Evolutionary conservation across 2,888 invertebrate genomes (phyloP), one percentile per base, ranked within the genome.

Genomic region (Agonum fuliginosum): DNA sequence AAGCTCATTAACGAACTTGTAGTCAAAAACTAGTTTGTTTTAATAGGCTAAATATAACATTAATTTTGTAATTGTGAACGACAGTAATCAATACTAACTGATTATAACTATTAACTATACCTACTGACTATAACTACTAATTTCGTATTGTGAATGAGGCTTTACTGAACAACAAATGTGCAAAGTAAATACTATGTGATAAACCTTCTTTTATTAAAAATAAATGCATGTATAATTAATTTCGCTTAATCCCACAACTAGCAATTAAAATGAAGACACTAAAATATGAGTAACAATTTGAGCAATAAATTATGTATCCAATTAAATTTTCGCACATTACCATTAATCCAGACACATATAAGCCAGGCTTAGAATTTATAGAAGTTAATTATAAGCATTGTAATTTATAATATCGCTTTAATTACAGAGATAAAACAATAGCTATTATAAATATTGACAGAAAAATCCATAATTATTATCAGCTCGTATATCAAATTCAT

Each of bases 391-490:
- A 54, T 24, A 54, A 24, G 54, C 24, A 6, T 54, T 27, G 20
- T 12, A 54, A 54, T 54, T 54, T 54, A 54, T 54, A 54, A 54
- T 22, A 54, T n/a, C 22, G n/a, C 12, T 54, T 54, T 54, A 54
- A 54, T 54, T 24, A 24, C 54, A 24, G 1, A 54, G 54, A 54
- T 54, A 54, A 54, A 20, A 24, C 24, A 24, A 54, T 24, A n/a
- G 3, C n/a, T 24, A 24, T 10, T 24, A 24, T 24, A 24, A 54
- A 54, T 54, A 54, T 54, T 54, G 54, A 54, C 54, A 24, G n/a
- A 54, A 24, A 48, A 54, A 12, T 8, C 24, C 12, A 54, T 54
- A 54, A 12, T n/a, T 54, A 54, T 54, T 54, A 54, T 12, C 24
- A 54, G 22, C n/a, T 54, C 24, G 24, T 27, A 54, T 54, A 54